A percentile compares a stretch with the other conserved stretches of the same genome.
Conservation (phyloP, 2,888 invertebrate genomes). For the Dryobota labecula region DNA sequence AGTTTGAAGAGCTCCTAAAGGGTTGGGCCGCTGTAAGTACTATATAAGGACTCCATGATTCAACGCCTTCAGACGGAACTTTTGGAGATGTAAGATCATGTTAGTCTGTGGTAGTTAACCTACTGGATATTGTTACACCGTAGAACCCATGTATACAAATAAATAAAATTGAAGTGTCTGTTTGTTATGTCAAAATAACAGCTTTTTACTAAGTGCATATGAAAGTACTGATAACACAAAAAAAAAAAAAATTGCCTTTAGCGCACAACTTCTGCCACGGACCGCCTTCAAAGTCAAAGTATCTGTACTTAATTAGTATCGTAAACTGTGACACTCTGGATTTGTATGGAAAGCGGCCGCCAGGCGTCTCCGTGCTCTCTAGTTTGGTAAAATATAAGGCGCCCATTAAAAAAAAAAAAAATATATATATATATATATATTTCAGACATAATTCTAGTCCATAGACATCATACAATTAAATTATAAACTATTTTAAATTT, state of each 20-base stretch:
- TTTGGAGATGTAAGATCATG: constrained; percentile 69
- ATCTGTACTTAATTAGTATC: background rate
- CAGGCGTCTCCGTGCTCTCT: too few species aligned
- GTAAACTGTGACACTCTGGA: background rate
- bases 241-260: too few species aligned
- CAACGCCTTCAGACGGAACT: constrained; percentile 56
- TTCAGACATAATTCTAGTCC: too few species aligned
- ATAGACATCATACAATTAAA: too few species aligned
- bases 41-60: constrained; percentile 68
- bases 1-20: constrained; percentile 73
- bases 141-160: too few species aligned
- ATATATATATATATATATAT: too few species aligned
- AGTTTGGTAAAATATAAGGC: background rate
- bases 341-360: background rate
- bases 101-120: constrained; percentile 56
- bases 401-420: too few species aligned
- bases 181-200: too few species aligned
- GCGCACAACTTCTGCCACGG: background rate
- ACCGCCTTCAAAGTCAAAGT: background rate
- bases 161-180: too few species aligned
- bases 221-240: too few species aligned
- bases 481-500: too few species aligned
- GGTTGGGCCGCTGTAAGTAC: constrained; percentile 71
- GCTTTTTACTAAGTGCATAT: too few species aligned
- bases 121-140: constrained; percentile 39